phyloP scores from a whole-genome alignment of 2,888 invertebrate genomes.

The Habroteleia sp. region DNA sequence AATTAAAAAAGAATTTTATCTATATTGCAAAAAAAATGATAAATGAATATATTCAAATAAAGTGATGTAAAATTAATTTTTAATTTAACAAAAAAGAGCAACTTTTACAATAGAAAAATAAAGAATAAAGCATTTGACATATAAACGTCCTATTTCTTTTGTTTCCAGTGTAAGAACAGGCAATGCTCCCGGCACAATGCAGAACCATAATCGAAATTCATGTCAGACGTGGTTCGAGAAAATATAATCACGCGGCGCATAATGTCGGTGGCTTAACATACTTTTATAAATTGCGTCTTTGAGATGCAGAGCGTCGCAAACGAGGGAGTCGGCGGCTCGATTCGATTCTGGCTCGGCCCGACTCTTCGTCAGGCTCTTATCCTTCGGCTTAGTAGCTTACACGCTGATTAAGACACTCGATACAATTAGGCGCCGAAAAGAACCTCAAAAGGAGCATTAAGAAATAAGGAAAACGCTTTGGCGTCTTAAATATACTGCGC shows the following conservation, averaged over 20 bases:
- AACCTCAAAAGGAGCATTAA: slow-evolving; percentile 75
- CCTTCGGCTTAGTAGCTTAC: slow-evolving; percentile 77
- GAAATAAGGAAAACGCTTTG: slow-evolving; percentile 58
- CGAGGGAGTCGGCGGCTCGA: slow-evolving; percentile 63
- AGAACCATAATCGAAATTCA: slow-evolving; percentile 71
- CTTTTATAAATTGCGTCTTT: slow-evolving; percentile 78
- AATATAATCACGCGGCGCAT: slow-evolving; percentile 69
- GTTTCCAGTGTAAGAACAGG: slow-evolving; percentile 27
- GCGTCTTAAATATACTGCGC: slow-evolving; percentile 46
- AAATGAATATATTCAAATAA: too few relatives aligned
- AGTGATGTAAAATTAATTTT: too few relatives aligned
- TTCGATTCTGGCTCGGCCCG: slow-evolving; percentile 26
- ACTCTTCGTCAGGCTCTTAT: slow-evolving; percentile 52
- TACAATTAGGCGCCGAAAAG: slow-evolving; percentile 79
- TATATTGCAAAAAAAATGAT: too few relatives aligned
- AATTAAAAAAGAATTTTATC: too few relatives aligned
- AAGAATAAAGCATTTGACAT: too few relatives aligned
- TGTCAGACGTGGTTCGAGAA: slow-evolving; percentile 64
- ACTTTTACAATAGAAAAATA: too few relatives aligned
- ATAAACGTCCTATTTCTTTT: slow-evolving; percentile 31
- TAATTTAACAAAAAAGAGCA: too few relatives aligned
- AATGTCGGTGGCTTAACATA: slow-evolving; percentile 75
- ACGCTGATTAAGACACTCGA: slow-evolving; percentile 80
- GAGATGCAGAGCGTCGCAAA: slow-evolving; percentile 77
- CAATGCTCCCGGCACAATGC: slow-evolving; percentile 59